Conservation (phyloP, 92 coral and sea anemone species). For the Galaxea fascicularis region DNA sequence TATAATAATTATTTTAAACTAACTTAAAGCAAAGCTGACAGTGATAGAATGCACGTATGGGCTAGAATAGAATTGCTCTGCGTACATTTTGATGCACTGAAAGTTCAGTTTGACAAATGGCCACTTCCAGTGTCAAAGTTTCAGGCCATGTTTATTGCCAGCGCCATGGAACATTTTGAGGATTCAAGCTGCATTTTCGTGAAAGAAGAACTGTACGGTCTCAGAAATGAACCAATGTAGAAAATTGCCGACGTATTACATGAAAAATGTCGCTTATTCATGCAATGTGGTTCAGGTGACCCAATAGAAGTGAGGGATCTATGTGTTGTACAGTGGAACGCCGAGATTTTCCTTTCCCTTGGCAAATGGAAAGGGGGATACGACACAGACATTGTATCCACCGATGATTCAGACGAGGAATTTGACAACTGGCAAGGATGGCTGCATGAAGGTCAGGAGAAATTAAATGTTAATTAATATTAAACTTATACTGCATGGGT, state of each 20-base stretch:
- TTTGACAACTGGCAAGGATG: conserved; percentile 28
- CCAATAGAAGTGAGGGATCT: conserved; percentile 28
- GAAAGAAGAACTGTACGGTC: conserved; percentile 1
- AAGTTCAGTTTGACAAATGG: conserved; percentile 11
- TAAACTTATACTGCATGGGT: too few species aligned
- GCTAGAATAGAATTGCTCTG: conserved; percentile 21
- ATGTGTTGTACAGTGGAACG: conserved; percentile 24
- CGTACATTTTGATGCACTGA: conserved; percentile 15
- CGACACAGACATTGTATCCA: conserved; percentile 36
- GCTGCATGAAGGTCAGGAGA: conserved; percentile 40
- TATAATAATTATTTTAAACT: too few species aligned
- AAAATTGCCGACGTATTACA: background rate
- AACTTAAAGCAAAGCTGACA: too few species aligned
- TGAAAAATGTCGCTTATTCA: background rate
- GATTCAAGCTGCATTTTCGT: too few species aligned
- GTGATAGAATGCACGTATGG: conserved; percentile 31
- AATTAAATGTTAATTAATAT: background rate
- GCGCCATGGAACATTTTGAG: conserved; percentile 11
- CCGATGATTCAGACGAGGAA: conserved; percentile 27
- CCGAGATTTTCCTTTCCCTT: conserved; percentile 19
- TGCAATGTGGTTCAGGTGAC: conserved; percentile 13
- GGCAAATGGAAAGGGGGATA: conserved; percentile 20
- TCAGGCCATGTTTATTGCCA: background rate
- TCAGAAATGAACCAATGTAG: background rate
- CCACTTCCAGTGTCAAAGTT: background rate